phyloP scores from a whole-genome alignment of 2,113 vertebrate species.

The Eleginops maclovinus region DNA sequence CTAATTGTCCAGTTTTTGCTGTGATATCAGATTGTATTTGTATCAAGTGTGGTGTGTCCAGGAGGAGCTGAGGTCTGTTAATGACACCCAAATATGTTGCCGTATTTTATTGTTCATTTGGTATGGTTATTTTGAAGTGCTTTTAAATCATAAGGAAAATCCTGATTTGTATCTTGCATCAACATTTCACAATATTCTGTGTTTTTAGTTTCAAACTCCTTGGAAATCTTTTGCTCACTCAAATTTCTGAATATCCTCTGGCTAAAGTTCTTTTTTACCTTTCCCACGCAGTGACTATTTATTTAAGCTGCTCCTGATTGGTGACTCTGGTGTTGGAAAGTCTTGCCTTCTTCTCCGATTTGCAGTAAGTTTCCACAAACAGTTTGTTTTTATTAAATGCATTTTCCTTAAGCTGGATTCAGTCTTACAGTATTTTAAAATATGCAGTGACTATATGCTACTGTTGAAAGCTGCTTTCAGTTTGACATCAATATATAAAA shows the following conservation, averaged over 20 bases:
- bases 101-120: too few species aligned
- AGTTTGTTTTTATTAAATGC: not conserved
- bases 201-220: too few species aligned
- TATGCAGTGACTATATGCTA: not conserved
- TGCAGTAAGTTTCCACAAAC: constrained; percentile 92
- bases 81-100: too few species aligned
- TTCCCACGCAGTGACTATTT: constrained; percentile 96
- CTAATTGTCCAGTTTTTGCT: too few species aligned
- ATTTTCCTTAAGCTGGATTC: not conserved
- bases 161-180: too few species aligned
- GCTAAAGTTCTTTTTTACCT: constrained; percentile 43
- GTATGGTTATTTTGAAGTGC: too few species aligned
- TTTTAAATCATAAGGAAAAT: too few species aligned
- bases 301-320: constrained; percentile 99
- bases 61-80: too few species aligned
- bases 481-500: not conserved
- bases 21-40: too few species aligned
- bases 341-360: constrained; percentile 99
- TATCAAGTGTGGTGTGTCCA: too few species aligned
- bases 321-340: constrained; percentile 99
- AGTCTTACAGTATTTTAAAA: not conserved
- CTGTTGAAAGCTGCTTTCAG: not conserved
- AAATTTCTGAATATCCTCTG: not conserved
- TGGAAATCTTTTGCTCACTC: constrained; percentile 45
- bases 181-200: too few species aligned